phyloP scores from a whole-genome alignment of 2,797 vertebrate genomes.

The Brachymystax lenok region DNA sequence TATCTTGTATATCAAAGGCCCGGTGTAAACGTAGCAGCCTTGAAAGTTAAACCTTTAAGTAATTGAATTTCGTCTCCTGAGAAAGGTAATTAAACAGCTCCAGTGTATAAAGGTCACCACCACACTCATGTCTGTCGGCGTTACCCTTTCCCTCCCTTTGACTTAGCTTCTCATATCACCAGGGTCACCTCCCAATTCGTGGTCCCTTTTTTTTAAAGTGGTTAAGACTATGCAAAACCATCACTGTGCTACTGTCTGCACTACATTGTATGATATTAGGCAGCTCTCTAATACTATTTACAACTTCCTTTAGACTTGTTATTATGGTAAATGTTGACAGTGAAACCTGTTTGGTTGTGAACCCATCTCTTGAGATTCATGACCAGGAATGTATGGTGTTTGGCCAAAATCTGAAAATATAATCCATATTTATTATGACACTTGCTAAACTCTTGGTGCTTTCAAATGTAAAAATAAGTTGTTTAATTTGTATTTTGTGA shows the following conservation, averaged over 20 bases:
- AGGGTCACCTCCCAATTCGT: constrained; percentile 38
- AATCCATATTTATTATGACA: neutral
- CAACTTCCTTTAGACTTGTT: constrained; percentile 3
- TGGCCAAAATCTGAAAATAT: neutral
- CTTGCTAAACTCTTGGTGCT: neutral
- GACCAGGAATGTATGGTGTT: neutral
- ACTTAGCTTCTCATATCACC: constrained; percentile 9
- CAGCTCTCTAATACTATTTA: constrained; percentile 12
- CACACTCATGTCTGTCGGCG: constrained; percentile 53
- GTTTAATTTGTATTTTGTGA: constrained; percentile 23
- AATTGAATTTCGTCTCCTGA: constrained; percentile 53
- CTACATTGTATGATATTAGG: constrained; percentile 13
- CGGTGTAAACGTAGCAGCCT: constrained; percentile 49
- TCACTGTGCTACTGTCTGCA: neutral
- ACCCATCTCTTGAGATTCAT: neutral
- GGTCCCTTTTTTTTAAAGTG: constrained; percentile 46
- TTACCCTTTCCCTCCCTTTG: constrained; percentile 39
- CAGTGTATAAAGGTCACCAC: constrained; percentile 69
- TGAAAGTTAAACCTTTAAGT: constrained; percentile 74
- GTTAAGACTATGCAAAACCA: neutral
- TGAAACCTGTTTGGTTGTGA: neutral
- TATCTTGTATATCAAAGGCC: constrained; percentile 49
- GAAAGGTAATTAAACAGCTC: constrained; percentile 72
- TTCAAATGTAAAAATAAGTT: constrained; percentile 8
- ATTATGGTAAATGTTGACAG: constrained; percentile 8